Evolutionary conservation across 2,797 vertebrate species (phyloP), one percentile per base, ranked within the genome.

Genomic region (Trachops cirrhosus): DNA sequence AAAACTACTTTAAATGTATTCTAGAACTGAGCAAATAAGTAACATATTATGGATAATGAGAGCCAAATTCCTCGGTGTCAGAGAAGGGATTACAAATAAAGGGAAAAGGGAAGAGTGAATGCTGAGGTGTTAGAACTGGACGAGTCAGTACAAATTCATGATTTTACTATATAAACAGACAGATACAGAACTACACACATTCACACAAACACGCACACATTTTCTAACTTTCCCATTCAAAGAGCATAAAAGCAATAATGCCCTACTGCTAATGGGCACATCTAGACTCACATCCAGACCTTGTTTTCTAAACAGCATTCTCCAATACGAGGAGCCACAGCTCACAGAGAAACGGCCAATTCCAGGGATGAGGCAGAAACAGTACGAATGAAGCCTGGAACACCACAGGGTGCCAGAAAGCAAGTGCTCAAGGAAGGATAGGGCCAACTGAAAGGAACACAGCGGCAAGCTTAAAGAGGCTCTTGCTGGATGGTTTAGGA

Each of bases 291-390:
- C 8, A 80, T 78, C 29, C 29, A 94, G 26, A 82, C 71, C 74
- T 80, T 77, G 12, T 77, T 89, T 77, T 52, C 68, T n/a, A 92
- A 94, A 94, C 26, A 75, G 15, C 75, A 90, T 59, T 83, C 34
- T 34, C 44, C 71, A 97, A 74, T 52, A 89, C 82, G 86, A 90
- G 59, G 46, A 89, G 83, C 4, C 21, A 57, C 15, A 39, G 41
- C 1, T 26, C 52, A 83, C 54, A 67, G 24, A 83, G 32, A 93
- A 93, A 26, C 5, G 29, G 37, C 29, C 46, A 37, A 5, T 71
- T 57, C 26, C 29, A 57, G 46, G 48, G 18, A 48, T 15, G 37
- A 48, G 26, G 44, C 48, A 79, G 64, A 50, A 52, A 62, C 46
- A 74, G 24, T 7, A 84, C 59, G 44, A 44, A 32, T 41, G 74